phyloP scores from a whole-genome alignment of 1,140 invertebrate genomes.

The Caenorhabditis elegans region DNA sequence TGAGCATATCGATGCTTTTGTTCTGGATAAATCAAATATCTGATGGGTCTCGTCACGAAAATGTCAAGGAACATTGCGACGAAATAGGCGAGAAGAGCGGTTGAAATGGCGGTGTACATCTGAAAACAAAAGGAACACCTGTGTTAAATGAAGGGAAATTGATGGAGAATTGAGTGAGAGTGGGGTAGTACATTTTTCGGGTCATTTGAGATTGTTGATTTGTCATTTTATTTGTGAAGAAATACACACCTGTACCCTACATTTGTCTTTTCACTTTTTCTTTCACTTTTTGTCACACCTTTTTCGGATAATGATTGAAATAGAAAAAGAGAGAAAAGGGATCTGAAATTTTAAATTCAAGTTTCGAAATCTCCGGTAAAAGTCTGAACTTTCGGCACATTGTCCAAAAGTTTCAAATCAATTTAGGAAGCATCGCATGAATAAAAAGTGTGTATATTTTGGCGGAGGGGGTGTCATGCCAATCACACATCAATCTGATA shows the following conservation, averaged over 20 bases:
- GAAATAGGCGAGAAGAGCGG: conserved; percentile 34
- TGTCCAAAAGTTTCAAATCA: neutral
- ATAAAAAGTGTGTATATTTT: neutral
- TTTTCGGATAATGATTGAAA: too few species aligned
- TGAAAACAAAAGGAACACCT: conserved; percentile 23
- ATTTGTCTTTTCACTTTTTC: conserved; percentile 8
- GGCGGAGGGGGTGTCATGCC: conserved; percentile 1
- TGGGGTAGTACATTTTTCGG: neutral
- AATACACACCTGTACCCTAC: neutral
- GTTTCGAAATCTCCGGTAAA: neutral
- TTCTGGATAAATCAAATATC: conserved; percentile 22
- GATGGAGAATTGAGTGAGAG: neutral
- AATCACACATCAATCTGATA: neutral
- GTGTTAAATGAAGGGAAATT: neutral
- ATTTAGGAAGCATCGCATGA: neutral
- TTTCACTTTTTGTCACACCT: neutral
- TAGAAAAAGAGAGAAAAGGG: neutral
- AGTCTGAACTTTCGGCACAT: neutral
- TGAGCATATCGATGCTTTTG: conserved; percentile 12
- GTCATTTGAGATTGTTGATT: conserved; percentile 7
- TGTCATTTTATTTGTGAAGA: neutral
- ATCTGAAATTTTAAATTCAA: neutral
- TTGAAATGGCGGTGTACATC: conserved; percentile 41
- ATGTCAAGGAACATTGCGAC: conserved; percentile 37
- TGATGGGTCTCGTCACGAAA: conserved; percentile 43